Base-by-base conservation (phyloP, 2,113 vertebrate species). In the Connochaetes taurinus region DNA sequence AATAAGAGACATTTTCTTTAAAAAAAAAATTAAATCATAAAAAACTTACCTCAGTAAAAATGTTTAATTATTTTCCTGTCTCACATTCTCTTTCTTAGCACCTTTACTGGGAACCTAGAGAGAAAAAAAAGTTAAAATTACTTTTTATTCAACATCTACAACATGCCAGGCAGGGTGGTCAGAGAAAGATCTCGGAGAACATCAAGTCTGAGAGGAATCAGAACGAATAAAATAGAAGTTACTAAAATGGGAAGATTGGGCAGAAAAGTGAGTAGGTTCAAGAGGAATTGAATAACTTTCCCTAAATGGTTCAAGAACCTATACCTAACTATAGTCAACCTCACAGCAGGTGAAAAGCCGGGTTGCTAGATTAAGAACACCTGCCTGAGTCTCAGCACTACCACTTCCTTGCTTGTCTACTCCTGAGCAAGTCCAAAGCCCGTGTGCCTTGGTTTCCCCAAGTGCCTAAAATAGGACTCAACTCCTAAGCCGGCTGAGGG, bases 41-140 rank as follows among this genome's bases (percentile, higher is more conserved):
- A 97, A 96, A 71, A 97, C 98, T 98, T 97, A 98, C 98, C 98
- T 98, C 78, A 67, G 58, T 87, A 97, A 96, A 92, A 97, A 90
- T 92, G 94, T 92, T 95, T 84, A 97, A 76, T 90, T 97, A 81
- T 94, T 97, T 96, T 89, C 91, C 94, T 40, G 94, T 97, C 85
- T 97, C 97, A 62, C 40, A 98, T 90, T 93, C 94, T 98, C 94
- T 74, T 87, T 96, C 97, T 98, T 98, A 99, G 98, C 98, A 98
- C 98, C 98, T 98, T 98, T 97, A 98, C 96, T 94, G 95, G 97
- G 82, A 97, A 97, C 97, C 96, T 98, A 74, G 9, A 13, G 14
- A 47, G 2, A 3, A 45, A 50, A 81, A 81, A 87, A 71, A 97
- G 76, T 33, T 29, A 87, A 31, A 96, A 88, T 93, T 81, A 98